Evolutionary conservation across 1,140 invertebrate species (phyloP).

Genomic region (Diachasma alloeum): DNA sequence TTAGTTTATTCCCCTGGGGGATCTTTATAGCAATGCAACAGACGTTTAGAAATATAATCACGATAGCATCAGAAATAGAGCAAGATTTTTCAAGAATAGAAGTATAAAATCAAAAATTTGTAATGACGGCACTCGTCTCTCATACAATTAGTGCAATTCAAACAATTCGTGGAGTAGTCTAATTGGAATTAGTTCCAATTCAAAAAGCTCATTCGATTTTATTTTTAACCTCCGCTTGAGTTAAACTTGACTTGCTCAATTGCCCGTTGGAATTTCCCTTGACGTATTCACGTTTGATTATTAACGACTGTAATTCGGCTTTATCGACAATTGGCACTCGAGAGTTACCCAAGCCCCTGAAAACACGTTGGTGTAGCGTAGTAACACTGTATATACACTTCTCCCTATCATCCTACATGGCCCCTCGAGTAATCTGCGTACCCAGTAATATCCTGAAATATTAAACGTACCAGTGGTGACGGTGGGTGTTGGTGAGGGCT

Average conservation of each 20-base stretch:
- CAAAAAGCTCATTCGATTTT: no score
- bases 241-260: not conserved
- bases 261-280: slow-evolving; percentile 2
- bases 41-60: no score
- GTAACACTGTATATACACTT: not conserved
- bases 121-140: no score
- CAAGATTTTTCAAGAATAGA: no score
- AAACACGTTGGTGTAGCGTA: not conserved
- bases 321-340: slow-evolving; percentile 46
- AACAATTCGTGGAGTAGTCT: no score
- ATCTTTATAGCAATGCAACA: not conserved
- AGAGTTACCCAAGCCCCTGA: slow-evolving; percentile 16
- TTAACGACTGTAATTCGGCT: slow-evolving; percentile 43
- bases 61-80: no score
- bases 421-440: slow-evolving; percentile 37
- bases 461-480: slow-evolving; percentile 29
- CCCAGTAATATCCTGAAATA: slow-evolving; percentile 44
- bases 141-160: no score
- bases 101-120: no score
- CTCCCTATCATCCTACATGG: slow-evolving; percentile 18
- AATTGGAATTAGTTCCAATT: no score
- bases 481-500: not conserved
- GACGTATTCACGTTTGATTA: slow-evolving; percentile 34
- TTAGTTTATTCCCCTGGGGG: not conserved
- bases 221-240: not conserved